Base-by-base conservation (phyloP, 2,797 vertebrate species). In the Cheirogaleus major region DNA sequence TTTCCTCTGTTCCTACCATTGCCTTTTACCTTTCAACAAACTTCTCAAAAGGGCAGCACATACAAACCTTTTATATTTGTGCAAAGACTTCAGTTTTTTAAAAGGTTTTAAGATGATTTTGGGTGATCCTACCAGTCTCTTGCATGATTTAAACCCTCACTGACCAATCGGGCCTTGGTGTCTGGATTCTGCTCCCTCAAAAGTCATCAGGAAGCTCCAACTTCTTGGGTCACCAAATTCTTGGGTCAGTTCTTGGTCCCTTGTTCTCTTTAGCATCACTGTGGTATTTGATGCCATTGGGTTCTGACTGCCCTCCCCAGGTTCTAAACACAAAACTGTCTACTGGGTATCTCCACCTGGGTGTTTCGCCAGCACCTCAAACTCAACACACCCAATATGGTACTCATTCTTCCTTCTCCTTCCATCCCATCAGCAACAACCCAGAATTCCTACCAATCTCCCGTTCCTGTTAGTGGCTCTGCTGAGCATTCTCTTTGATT, bases 11-110 rank as follows among this genome's bases (percentile, higher is more conserved):
- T 30, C 17, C 23, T 38, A 45, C 59, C 23, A 10, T 55, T 81
- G 85, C 61, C 87, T 90, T 96, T 70, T 55, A 67, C 72, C 14
- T 90, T 91, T 79, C 55, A 50, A 63, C 70, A 67, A 43, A 67
- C 11, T 67, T 84, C 84, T 84, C 52, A 57, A 83, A 93, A 50
- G 4, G 48, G 23, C 32, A 52, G 22, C 57, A 59, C 4, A 30
- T 15, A 45, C 7, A 89, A 17, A 3, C 3, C 35, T 82, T 81
- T 92, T 35, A 52, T 35, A 41, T 83, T 65, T 94, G 57, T 89
- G 38, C 41, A 86, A 93, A 72, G 38, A 22, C 23, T 82, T 86
- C 12, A 0, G 30, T 45, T 70, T 94, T 88, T 75, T 32, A 75
- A 48, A 45, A 45, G 32, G 27, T 65, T 63, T 75, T 88, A 3